phyloP scores from a whole-genome alignment of 1,140 invertebrate species.

The Stegodyphus dumicola region DNA sequence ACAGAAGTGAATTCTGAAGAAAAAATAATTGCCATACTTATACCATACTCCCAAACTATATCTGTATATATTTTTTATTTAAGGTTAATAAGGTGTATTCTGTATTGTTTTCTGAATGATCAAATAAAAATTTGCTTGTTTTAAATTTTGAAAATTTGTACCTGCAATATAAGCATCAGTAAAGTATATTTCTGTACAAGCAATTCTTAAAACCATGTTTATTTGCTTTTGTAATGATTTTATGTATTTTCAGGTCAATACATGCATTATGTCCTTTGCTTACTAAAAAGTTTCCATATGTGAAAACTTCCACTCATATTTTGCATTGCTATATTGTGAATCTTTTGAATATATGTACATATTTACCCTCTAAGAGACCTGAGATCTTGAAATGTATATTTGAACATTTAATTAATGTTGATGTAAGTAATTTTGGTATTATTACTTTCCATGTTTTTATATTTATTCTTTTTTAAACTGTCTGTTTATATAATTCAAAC shows the following conservation, averaged over 20 bases:
- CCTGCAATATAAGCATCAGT: no score
- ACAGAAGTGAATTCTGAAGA: no score
- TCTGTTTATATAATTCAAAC: no score
- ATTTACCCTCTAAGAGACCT: conserved; percentile 73
- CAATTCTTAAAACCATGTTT: not conserved
- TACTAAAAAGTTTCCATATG: conserved; percentile 75
- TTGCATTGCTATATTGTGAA: conserved; percentile 76
- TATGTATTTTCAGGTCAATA: conserved; percentile 70
- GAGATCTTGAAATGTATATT: conserved; percentile 76
- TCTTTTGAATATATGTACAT: conserved; percentile 75
- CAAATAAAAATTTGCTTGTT: not conserved
- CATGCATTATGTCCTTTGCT: conserved; percentile 72
- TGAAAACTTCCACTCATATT: conserved; percentile 71
- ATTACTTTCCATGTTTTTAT: no score
- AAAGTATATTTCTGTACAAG: not conserved
- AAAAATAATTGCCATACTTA: no score
- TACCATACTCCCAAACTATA: no score
- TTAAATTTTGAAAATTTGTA: not conserved
- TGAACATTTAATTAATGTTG: conserved; percentile 77
- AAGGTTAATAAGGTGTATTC: not conserved
- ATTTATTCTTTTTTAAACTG: no score
- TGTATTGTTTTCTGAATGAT: not conserved
- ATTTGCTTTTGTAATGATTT: conserved; percentile 63
- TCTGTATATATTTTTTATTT: not conserved
- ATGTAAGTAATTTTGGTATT: conserved; percentile 70